These are phyloP conservation scores for Eueremaeus valkanovi DNA, from an alignment of 2,888 invertebrate species.

Conservation along the genomic window DNA sequence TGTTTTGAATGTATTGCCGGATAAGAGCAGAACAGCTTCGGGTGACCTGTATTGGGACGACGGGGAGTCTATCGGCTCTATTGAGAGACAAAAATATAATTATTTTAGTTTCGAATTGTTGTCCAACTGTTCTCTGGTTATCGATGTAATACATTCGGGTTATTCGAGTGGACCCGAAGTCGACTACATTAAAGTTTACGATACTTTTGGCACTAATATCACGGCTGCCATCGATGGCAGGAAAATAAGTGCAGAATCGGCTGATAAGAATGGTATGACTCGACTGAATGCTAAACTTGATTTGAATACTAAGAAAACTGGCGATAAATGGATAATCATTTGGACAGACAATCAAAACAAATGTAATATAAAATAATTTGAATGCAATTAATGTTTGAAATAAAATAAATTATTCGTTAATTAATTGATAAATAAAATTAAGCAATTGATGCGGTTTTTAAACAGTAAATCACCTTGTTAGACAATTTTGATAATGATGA, in stretches of 20 bases:
- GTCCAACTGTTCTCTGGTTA: background rate
- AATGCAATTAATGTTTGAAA: too few relatives aligned
- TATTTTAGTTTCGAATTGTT: constrained; percentile 15
- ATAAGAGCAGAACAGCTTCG: constrained; percentile 41
- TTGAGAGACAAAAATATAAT: constrained; percentile 37
- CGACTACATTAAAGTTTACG: background rate
- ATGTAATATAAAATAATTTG: background rate
- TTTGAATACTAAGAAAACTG: background rate
- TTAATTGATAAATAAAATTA: too few relatives aligned
- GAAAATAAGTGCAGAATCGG: background rate
- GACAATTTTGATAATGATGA: too few relatives aligned
- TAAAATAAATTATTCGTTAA: too few relatives aligned
- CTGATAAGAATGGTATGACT: background rate
- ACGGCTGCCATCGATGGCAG: background rate
- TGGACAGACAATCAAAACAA: background rate
- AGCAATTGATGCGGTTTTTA: too few relatives aligned
- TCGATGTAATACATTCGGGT: background rate
- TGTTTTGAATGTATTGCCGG: constrained; percentile 12
- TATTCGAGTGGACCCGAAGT: background rate
- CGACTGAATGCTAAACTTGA: background rate
- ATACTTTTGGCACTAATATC: background rate
- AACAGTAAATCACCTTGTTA: too few relatives aligned
- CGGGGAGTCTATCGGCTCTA: constrained; percentile 43
- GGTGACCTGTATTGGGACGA: constrained; percentile 48
- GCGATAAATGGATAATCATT: background rate